Percentiles rank a stretch among this genome's conserved stretches.
Evolutionary conservation across 92 coral and sea anemone species (phyloP).

Genomic region (Porites lobata): DNA sequence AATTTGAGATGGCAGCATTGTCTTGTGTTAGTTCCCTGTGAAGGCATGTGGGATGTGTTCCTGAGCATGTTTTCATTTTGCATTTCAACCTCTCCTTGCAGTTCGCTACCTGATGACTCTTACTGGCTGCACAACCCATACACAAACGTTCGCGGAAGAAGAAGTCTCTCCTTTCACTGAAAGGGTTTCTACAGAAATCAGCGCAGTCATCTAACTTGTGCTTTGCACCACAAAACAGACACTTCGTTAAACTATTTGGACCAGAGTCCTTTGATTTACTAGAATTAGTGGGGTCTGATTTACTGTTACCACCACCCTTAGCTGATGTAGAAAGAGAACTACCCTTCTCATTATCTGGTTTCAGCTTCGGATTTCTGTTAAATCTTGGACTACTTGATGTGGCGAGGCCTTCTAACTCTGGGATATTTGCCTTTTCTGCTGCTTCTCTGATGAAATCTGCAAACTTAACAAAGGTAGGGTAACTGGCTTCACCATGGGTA

Average conservation of each 20-base stretch:
- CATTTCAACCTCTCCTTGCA: no score
- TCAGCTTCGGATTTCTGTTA: background rate
- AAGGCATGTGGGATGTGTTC: constrained; percentile 39
- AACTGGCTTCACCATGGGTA: background rate
- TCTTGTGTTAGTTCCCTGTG: constrained; percentile 5
- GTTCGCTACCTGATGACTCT: no score
- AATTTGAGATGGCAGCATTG: background rate
- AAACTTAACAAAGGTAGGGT: background rate
- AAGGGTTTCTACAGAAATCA: background rate
- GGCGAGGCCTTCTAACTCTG: background rate
- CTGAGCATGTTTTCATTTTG: background rate
- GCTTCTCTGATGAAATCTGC: background rate
- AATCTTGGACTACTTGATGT: background rate
- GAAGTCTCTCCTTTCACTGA: background rate
- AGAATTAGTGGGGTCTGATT: no score
- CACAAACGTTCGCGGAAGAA: background rate
- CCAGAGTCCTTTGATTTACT: no score
- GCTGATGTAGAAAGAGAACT: background rate
- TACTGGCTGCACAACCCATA: no score
- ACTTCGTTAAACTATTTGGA: no score
- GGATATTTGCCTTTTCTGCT: background rate
- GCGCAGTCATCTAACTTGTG: background rate
- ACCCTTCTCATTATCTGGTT: no score
- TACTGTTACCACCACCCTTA: background rate
- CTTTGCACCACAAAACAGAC: background rate